Base-by-base conservation (phyloP, 2,797 vertebrate species). In the Lagocephalus sceleratus region DNA sequence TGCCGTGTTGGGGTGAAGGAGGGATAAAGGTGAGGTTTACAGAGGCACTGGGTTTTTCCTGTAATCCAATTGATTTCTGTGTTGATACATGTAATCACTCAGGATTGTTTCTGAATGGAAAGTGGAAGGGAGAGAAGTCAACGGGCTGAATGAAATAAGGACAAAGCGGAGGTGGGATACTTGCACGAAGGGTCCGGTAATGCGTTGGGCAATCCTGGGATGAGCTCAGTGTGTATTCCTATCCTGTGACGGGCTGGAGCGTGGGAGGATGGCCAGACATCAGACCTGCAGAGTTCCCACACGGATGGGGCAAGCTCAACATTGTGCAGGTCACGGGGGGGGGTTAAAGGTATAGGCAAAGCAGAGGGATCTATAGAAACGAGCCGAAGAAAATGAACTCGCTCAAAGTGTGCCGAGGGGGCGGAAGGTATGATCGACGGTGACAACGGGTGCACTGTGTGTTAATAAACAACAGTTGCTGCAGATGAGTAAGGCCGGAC, bases 1-100 rank as follows among this genome's bases (percentile, higher is more conserved):
- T 5, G 22, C 26, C n/a, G 25, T 16, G 15, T 20, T 49, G 48
- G 17, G 53, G 47, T 64, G 55, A 76, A 45, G 41, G 46, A 51
- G 49, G 68, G 63, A 76, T 82, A 76, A 68, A 75, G 57, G 74
- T 70, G 65, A 68, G 68, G 71, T 71, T 79, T 78, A 82, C 57
- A 54, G 63, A 50, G 43, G 48, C 70, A 60, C n/a, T 19, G 61
- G 5, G 67, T 50, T 62, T 54, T 68, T 62, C 32, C 48, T 57
- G 54, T 63, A 82, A 85, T 77, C 73, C 75, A 73, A 56, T 53
- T 71, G 66, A 84, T 84, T 79, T 80, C 54, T 79, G 60, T 68
- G 60, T 65, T 58, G 60, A 84, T 81, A 68, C 38, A 68, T 51
- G 43, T 64, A 75, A 80, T 68, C 42, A 63, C 56, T 63, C 20